Percentiles rank a stretch among this genome's conserved stretches.
These are phyloP conservation scores for Dicrostonyx torquatus DNA, from an alignment of 2,797 vertebrate genomes.

Conservation along the genomic window DNA sequence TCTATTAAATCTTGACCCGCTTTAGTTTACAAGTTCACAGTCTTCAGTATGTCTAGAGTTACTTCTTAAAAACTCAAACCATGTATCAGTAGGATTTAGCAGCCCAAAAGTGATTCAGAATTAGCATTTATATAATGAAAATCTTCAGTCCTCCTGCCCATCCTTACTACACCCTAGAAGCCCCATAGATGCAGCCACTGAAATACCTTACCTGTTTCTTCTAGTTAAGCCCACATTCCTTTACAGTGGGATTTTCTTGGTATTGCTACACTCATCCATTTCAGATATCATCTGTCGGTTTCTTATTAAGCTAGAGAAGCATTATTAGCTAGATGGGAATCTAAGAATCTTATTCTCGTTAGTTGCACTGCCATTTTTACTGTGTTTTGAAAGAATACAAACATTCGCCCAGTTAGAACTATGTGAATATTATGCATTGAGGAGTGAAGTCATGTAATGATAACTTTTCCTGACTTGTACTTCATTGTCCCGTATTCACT, in stretches of 20 bases:
- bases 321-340: constrained; percentile 13
- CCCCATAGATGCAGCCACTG: background rate
- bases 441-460: background rate
- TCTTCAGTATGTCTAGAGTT: background rate
- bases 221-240: constrained; percentile 18
- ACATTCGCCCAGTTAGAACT: background rate
- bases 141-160: background rate
- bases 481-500: background rate
- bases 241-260: constrained; percentile 33
- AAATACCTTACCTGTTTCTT: constrained; percentile 1
- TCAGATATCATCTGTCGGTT: constrained; percentile 13
- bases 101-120: constrained; percentile 10
- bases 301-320: background rate
- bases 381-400: constrained; percentile 49
- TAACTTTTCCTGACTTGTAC: constrained; percentile 28
- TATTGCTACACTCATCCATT: constrained; percentile 19
- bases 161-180: background rate
- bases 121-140: constrained; percentile 20
- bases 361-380: background rate
- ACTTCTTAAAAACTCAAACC: constrained; percentile 24
- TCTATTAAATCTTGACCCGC: constrained; percentile 1
- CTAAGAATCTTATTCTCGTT: background rate
- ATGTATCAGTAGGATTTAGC: background rate
- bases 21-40: background rate
- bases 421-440: background rate